A percentile compares a stretch with the other conserved stretches of the same genome.
Conservation (phyloP, 2,888 invertebrate genomes). For the Clitarchus hookeri region DNA sequence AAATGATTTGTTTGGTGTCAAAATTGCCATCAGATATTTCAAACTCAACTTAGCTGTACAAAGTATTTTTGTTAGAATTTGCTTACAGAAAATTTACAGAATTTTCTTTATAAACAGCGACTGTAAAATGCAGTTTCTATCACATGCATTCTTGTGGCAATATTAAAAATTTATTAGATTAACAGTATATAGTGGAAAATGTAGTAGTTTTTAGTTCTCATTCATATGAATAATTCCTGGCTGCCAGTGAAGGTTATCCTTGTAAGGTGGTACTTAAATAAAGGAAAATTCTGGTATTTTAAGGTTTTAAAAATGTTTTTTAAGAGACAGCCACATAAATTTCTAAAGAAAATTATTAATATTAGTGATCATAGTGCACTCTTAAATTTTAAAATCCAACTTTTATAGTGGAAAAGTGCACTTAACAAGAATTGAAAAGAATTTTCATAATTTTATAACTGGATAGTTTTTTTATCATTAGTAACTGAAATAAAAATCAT, state of each 20-base stretch:
- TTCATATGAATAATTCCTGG: neutral
- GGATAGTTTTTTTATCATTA: neutral
- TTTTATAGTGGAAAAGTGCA: slow-evolving; percentile 6
- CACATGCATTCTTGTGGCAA: neutral
- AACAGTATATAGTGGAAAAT: neutral
- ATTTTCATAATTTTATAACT: neutral
- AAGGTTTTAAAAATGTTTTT: neutral
- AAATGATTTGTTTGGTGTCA: too few relatives aligned
- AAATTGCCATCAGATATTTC: too few relatives aligned
- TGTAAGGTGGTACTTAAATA: neutral
- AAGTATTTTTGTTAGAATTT: neutral
- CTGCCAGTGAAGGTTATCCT: neutral
- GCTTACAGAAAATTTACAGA: neutral
- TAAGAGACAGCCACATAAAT: neutral
- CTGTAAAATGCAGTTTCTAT: neutral
- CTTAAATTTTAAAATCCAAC: neutral
- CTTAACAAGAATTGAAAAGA: neutral
- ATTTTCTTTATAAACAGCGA: neutral
- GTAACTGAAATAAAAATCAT: neutral
- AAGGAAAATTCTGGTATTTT: neutral
- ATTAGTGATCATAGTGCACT: neutral
- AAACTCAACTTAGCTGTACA: neutral
- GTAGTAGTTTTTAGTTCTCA: neutral
- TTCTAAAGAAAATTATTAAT: neutral
- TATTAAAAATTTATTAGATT: neutral